Base-by-base conservation (phyloP, 2,797 vertebrate genomes). In the Myotis daubentonii region DNA sequence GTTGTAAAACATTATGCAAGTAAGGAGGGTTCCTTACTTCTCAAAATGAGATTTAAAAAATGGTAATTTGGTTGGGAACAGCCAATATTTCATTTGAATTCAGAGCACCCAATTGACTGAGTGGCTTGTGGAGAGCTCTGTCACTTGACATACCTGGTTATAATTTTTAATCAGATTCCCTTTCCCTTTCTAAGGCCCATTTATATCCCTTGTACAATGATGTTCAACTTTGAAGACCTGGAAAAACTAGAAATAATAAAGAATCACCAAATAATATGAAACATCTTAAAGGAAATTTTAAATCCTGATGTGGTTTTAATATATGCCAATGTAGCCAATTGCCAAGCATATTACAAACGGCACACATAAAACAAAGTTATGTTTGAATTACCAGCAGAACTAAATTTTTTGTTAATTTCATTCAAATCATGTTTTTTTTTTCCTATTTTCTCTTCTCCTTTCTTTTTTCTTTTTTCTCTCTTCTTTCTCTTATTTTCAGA, bases 181-280 rank as follows among this genome's bases (percentile, higher is more conserved):
- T 80, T 60, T 86, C 68, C 41, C 41, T 87, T 83, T 49, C 53
- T 68, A 81, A 94, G 51, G 55, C 23, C 33, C 28, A 57, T 94
- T 78, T 93, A 70, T 95, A 65, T 65, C 47, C 51, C 55, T 90
- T 94, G 74, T 80, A 70, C 57, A 57, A 74, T 83, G 22, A 30
- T 75, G 22, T 60, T 92, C 38, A 92, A 92, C 70, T 91, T 86
- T 7, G n/a, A 89, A 91, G 79, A 83, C 55, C 80, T 44, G 55
- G 38, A 62, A 83, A 94, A 90, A 49, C 51, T 75, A 92, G 79
- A 86, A 94, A 88, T 93, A 87, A 90, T 71, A 88, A 82, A 94
- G 65, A 76, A 41, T 53, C 62, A 94, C 28, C 44, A 81, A 84
- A 76, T 89, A 41, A 92, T 66, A 89, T 91, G 62, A 89, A 95